Evolutionary conservation across 2,888 invertebrate genomes (phyloP).

Genomic region (Stenichneumon culpator): DNA sequence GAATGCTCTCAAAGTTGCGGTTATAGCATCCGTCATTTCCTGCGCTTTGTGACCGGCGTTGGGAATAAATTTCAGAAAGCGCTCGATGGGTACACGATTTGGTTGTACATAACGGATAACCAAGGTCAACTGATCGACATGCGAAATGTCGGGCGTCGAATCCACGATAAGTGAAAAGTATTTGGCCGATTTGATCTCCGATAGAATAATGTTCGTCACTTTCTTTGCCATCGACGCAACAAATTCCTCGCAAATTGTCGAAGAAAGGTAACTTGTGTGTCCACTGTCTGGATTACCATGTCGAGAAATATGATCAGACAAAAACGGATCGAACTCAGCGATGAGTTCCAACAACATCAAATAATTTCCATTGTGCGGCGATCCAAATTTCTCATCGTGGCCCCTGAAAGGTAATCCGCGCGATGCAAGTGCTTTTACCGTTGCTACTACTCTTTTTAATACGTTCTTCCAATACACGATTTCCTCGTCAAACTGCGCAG

Average conservation of each 20-base stretch:
- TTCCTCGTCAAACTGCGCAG: conserved; percentile 63
- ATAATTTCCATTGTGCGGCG: conserved; percentile 75
- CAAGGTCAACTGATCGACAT: conserved; percentile 72
- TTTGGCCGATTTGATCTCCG: conserved; percentile 62
- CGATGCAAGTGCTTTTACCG: conserved; percentile 70
- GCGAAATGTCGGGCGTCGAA: conserved; percentile 69
- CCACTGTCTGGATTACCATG: conserved; percentile 75
- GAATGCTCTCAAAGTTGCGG: conserved; percentile 51
- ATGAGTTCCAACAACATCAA: conserved; percentile 75
- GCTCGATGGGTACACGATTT: conserved; percentile 72
- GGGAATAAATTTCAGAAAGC: conserved; percentile 68
- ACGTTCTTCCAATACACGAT: conserved; percentile 73
- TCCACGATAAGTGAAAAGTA: conserved; percentile 73
- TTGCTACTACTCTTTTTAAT: conserved; percentile 72
- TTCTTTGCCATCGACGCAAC: conserved; percentile 75
- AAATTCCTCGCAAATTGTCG: conserved; percentile 77
- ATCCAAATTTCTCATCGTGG: conserved; percentile 73
- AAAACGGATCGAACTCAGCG: conserved; percentile 76
- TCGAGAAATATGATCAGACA: conserved; percentile 71
- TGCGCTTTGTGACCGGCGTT: conserved; percentile 69
- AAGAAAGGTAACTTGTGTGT: conserved; percentile 73
- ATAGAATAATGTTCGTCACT: conserved; percentile 60
- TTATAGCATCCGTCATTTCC: conserved; percentile 60
- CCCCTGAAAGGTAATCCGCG: conserved; percentile 75
- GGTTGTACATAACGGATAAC: conserved; percentile 71